Percentiles rank a stretch among this genome's conserved stretches.
Conservation (phyloP, 2,113 vertebrate species). For the Amazona guildingii region DNA sequence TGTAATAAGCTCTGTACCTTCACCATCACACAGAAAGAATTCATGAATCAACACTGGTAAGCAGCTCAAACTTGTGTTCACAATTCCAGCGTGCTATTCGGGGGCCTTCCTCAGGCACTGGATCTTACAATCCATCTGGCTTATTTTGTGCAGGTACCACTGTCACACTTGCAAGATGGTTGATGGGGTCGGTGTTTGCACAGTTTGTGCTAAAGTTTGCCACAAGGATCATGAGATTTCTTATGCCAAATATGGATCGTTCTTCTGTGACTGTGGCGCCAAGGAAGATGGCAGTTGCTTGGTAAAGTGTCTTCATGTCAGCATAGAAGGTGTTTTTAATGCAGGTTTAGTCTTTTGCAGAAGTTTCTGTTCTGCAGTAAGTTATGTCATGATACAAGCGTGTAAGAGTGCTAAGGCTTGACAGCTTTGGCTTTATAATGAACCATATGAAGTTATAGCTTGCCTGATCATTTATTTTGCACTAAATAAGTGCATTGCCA, state of each 20-base stretch:
- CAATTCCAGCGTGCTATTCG: slow-evolving; percentile 58
- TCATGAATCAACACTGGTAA: slow-evolving; percentile 99
- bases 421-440: background rate
- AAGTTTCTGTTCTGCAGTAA: background rate
- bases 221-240: slow-evolving; percentile 99
- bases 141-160: slow-evolving; percentile 87
- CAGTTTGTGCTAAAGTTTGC: slow-evolving; percentile 98
- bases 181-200: slow-evolving; percentile 97
- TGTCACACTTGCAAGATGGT: slow-evolving; percentile 99
- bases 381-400: background rate
- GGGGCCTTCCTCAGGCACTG: background rate
- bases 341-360: background rate
- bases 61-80: background rate
- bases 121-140: background rate
- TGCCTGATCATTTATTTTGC: background rate
- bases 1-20: slow-evolving; percentile 99
- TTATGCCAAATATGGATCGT: slow-evolving; percentile 98
- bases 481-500: background rate
- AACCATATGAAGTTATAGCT: background rate
- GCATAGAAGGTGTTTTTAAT: background rate
- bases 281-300: slow-evolving; percentile 99
- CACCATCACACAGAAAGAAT: slow-evolving; percentile 98
- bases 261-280: slow-evolving; percentile 99
- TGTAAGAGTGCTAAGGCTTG: background rate
- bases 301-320: slow-evolving; percentile 78